Percentiles rank a stretch among this genome's conserved stretches.
These are phyloP conservation scores for Drosophila pachea DNA, from an alignment of 1,140 invertebrate genomes.

Conservation along the genomic window DNA sequence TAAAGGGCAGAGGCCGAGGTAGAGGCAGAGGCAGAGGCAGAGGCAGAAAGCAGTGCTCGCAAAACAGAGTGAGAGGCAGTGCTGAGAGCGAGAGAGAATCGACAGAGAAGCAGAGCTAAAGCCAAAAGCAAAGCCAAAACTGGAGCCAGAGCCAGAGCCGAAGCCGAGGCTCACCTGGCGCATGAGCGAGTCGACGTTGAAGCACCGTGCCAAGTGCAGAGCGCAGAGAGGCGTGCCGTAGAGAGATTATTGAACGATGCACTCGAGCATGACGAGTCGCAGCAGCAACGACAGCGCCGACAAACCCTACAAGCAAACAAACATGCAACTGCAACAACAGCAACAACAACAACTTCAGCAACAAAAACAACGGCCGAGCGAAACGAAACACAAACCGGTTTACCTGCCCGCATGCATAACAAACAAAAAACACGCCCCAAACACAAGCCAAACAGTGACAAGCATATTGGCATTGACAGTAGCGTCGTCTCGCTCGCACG, in stretches of 20 bases:
- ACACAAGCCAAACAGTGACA: slow-evolving; percentile 64
- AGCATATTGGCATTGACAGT: slow-evolving; percentile 51
- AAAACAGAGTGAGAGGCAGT: slow-evolving; percentile 17
- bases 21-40: slow-evolving; percentile 1
- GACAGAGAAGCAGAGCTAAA: slow-evolving; percentile 26
- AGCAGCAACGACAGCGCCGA: slow-evolving; percentile 24
- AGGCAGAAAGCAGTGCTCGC: slow-evolving; percentile 19
- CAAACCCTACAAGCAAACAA: slow-evolving; percentile 51
- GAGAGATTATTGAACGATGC: slow-evolving; percentile 77
- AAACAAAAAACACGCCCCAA: slow-evolving; percentile 72
- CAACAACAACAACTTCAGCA: slow-evolving; percentile 26
- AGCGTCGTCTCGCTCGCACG: slow-evolving; percentile 32
- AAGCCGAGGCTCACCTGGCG: slow-evolving; percentile 41
- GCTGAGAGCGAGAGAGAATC: slow-evolving; percentile 8
- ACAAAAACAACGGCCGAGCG: slow-evolving; percentile 26
- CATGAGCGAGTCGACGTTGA: slow-evolving; percentile 51
- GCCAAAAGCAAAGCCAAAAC: slow-evolving; percentile 6
- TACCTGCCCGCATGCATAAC: slow-evolving; percentile 50
- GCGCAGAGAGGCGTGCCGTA: slow-evolving; percentile 74
- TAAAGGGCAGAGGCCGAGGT: slow-evolving; percentile 34
- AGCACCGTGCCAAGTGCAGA: slow-evolving; percentile 71
- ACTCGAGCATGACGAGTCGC: slow-evolving; percentile 67
- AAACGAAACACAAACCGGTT: slow-evolving; percentile 60
- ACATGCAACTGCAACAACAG: slow-evolving; percentile 60
- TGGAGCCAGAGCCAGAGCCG: slow-evolving; percentile 8